Evolutionary conservation across 2,797 vertebrate genomes (phyloP), one percentile per base, ranked within the genome.

Genomic region (Pipistrellus nathusii): DNA sequence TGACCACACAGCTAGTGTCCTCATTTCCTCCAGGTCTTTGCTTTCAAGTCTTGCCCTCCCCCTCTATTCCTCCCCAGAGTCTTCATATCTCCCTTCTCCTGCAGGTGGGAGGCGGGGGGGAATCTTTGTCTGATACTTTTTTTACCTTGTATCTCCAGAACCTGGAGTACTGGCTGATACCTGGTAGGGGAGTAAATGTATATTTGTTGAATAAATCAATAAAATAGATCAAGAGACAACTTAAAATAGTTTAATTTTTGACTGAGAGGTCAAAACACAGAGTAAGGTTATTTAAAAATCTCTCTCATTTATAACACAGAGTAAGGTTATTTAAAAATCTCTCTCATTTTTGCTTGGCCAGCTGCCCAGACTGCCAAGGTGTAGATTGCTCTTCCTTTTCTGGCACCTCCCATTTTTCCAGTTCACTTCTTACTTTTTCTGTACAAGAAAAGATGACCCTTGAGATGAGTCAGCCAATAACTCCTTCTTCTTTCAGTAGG

Each of bases 1-100:
- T 41, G 66, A 5, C 8, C 30, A 13, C 12, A 17, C 2, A 46
- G 30, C 35, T 38, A 18, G 3, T 81, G 3, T 81, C 11, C 18
- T 75, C 69, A 8, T 84, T 44, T 75, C 48, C 59, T 57, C 38
- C 8, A 57, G 57, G 21, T 41, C 57, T 91, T 55, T 66, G 13
- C 21, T 68, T 13, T 46, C 72, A 69, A 23, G 15, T 27, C 12
- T 69, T n/a, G 2, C 11, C 20, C 27, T 8, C 12, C 12, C 2
- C 12, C 20, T 5, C 18, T 0, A 51, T 38, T 27, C 12, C 11
- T 15, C 10, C 3, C 2, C 2, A 17, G 0, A 0, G 15, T 17
- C 62, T 53, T 68, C 46, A 15, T 12, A 59, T 25, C 5, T 11
- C 21, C 1, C 14, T 66, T 30, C 66, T 14, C 8, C 5, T 21